Conservation (phyloP, 2,113 vertebrate species). For the Platanista minor region DNA sequence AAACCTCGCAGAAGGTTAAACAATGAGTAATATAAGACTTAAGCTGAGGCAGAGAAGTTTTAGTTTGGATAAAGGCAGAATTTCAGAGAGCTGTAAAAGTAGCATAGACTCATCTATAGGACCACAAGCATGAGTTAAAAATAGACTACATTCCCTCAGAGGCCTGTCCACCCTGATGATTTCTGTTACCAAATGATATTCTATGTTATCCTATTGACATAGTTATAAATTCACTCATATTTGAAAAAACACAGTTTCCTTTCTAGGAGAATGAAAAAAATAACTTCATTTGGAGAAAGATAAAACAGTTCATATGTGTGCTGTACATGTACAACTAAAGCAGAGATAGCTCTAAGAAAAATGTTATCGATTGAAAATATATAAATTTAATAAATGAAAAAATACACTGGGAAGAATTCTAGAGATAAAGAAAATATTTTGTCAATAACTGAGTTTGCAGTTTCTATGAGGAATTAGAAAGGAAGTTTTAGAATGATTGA, state of each 20-base stretch:
- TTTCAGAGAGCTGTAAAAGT: background rate
- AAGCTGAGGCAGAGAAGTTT: background rate
- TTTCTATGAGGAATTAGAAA: background rate
- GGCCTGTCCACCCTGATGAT: background rate
- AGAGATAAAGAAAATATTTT: background rate
- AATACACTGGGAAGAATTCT: conserved; percentile 33
- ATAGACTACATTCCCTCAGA: background rate
- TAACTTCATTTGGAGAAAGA: background rate
- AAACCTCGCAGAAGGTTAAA: conserved; percentile 6
- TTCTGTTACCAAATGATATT: background rate
- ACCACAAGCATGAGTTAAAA: background rate
- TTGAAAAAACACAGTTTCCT: background rate
- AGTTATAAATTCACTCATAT: conserved; percentile 1
- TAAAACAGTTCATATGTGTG: background rate
- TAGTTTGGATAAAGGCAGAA: background rate
- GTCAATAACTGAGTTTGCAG: conserved; percentile 21
- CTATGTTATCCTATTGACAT: background rate
- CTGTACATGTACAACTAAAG: background rate
- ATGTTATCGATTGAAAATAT: conserved; percentile 30
- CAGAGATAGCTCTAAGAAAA: background rate
- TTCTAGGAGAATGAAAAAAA: conserved; percentile 39
- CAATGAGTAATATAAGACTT: background rate
- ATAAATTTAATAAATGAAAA: conserved; percentile 42
- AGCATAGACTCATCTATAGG: background rate
- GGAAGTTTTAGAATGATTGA: background rate